Conservation (phyloP, 2,797 vertebrate species). For the Myoxocephalus aenaeus region DNA sequence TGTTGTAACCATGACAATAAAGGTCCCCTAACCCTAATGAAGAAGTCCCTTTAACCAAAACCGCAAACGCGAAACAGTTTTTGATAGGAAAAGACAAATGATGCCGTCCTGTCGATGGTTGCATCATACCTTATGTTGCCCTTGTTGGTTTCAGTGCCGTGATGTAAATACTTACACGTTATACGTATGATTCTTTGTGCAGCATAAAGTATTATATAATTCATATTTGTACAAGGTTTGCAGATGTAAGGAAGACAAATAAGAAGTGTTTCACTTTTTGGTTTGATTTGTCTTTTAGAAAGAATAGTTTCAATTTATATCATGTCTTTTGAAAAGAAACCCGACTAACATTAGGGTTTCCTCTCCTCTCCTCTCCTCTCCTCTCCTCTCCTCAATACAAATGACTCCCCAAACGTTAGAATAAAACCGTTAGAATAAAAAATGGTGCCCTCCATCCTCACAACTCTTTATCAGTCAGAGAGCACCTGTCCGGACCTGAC, state of each 20-base stretch:
- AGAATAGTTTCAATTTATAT: not conserved
- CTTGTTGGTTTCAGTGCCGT: not conserved
- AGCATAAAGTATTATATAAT: not conserved
- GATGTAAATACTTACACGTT: not conserved
- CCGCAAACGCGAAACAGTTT: too few relatives aligned
- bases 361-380: not conserved
- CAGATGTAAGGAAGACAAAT: not conserved
- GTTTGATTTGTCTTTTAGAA: not conserved
- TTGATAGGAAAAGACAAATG: too few relatives aligned
- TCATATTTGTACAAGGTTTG: conserved; percentile 6
- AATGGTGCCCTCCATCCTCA: conserved; percentile 53
- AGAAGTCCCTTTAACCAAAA: not conserved
- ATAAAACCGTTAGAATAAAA: conserved; percentile 38
- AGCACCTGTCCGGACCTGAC: conserved; percentile 76
- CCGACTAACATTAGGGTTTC: not conserved
- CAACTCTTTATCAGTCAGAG: conserved; percentile 73
- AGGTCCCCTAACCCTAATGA: not conserved
- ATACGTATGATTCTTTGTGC: not conserved
- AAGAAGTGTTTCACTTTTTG: not conserved
- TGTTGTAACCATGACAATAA: not conserved
- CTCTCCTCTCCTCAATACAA: conserved; percentile 21
- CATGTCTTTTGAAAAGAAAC: not conserved
- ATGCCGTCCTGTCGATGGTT: too few relatives aligned
- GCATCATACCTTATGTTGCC: not conserved
- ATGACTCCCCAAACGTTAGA: conserved; percentile 26